Evolutionary conservation across 2,888 invertebrate species (phyloP), one percentile per base, ranked within the genome.

Genomic region (Biston betularia): DNA sequence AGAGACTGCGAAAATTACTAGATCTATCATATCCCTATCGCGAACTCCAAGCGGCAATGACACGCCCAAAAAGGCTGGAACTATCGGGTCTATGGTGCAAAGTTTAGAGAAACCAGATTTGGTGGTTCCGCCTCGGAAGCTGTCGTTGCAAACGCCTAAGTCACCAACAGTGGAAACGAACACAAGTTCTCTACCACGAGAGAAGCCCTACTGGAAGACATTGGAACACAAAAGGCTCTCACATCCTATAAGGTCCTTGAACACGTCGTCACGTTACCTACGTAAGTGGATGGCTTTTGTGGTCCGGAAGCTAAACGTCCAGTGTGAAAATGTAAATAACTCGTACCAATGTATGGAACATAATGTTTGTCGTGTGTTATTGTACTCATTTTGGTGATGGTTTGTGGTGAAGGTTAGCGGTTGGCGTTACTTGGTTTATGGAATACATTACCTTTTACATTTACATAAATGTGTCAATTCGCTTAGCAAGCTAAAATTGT

Each of bases 161-260:
- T 64, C 79, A 33, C 77, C 85, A 1, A 80, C 68, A 48, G 68
- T 81, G 11, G 84, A 86, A 6, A 67, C 83, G 0, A 83, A 87
- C 57, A 89, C 89, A 1, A 87, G 89, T 9, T 90, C 92, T 1
- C 79, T 90, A 68, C 90, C 90, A 12, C 82, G 89, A 14, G 83
- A 84, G 57, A 90, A 89, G 72, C 86, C 88, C 9, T 93, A 93
- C 68, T 93, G 93, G 93, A 91, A 88, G 84, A 92, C 88, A 12
- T 77, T 88, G 82, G 93, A 91, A 71, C 93, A 93, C 78, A 93
- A 93, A 82, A 81, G 93, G 60, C 83, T 93, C 67, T 92, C 93
- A 44, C 88, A 93, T 68, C 93, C 93, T 12, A 79, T 89, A 68
- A 82, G 93, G 66, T 91, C 93, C 9, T 78, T 93, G 81, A 90